Conservation (phyloP, 2,888 invertebrate species). For the Troglohyphantes excavatus region DNA sequence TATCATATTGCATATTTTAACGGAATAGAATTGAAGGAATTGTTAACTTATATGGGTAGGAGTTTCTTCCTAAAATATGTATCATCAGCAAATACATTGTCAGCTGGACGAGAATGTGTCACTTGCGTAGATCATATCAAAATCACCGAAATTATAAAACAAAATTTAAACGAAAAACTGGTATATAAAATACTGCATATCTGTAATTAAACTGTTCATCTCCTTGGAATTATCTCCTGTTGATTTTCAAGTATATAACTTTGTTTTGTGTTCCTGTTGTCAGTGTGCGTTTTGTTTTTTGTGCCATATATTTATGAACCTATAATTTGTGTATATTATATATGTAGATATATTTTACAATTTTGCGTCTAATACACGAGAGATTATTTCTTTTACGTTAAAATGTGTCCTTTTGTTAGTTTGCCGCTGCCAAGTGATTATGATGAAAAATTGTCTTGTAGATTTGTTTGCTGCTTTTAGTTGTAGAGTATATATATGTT, state of each 20-base stretch:
- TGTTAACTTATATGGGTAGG: neutral
- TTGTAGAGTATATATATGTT: no score
- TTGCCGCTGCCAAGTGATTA: constrained; percentile 48
- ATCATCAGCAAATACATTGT: constrained; percentile 14
- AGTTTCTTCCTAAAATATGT: constrained; percentile 1
- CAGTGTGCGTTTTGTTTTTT: constrained; percentile 42
- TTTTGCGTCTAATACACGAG: neutral
- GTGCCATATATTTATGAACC: constrained; percentile 74
- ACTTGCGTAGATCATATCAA: constrained; percentile 65
- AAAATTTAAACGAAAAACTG: constrained; percentile 11
- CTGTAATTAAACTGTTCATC: constrained; percentile 14
- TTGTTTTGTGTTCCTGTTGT: constrained; percentile 25
- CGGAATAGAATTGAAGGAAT: neutral
- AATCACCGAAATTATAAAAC: constrained; percentile 14
- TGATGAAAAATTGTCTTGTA: neutral
- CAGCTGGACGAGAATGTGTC: constrained; percentile 31
- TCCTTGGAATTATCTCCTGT: neutral
- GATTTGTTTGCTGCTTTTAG: no score
- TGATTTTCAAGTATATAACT: constrained; percentile 7
- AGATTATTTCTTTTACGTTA: neutral
- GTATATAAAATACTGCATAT: constrained; percentile 58
- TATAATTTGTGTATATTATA: constrained; percentile 34
- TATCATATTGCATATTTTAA: constrained; percentile 3
- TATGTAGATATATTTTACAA: constrained; percentile 21
- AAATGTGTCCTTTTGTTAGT: neutral